Conservation (phyloP, 2,797 vertebrate genomes). For the Myotis planiceps region DNA sequence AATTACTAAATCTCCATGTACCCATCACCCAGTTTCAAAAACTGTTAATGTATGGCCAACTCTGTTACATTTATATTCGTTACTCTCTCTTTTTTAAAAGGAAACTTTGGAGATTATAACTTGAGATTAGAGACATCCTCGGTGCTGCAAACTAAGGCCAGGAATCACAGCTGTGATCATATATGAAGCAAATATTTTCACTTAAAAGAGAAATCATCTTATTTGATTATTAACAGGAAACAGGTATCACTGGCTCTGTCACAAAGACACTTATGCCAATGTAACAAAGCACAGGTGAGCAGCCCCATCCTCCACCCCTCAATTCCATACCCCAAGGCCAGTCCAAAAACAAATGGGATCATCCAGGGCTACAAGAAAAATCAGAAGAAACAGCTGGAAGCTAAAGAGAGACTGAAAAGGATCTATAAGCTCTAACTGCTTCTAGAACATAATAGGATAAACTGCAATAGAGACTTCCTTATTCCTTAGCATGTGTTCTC, state of each 20-base stretch:
- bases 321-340: conserved; percentile 40
- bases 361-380: conserved; percentile 58
- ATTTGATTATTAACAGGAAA: conserved; percentile 28
- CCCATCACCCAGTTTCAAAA: not conserved
- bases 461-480: not conserved
- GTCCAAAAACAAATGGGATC: conserved; percentile 65
- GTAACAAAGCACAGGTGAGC: conserved; percentile 10
- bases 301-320: conserved; percentile 21
- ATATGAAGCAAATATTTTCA: conserved; percentile 17
- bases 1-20: not conserved
- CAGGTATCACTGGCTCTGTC: conserved; percentile 19
- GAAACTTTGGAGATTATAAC: conserved; percentile 27
- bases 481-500: not conserved
- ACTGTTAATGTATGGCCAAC: not conserved
- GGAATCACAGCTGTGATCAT: not conserved
- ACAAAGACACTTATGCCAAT: not conserved
- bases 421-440: conserved; percentile 40
- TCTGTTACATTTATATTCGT: not conserved
- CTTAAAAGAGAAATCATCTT: not conserved
- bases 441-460: conserved; percentile 38
- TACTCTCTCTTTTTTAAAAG: conserved; percentile 1
- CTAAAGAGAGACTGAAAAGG: conserved; percentile 57
- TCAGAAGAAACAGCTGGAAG: conserved; percentile 54
- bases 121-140: not conserved
- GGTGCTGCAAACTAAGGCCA: conserved; percentile 17